These are phyloP conservation scores for Nothobranchius furzeri DNA, from an alignment of 2,113 vertebrate genomes.

Conservation along the genomic window DNA sequence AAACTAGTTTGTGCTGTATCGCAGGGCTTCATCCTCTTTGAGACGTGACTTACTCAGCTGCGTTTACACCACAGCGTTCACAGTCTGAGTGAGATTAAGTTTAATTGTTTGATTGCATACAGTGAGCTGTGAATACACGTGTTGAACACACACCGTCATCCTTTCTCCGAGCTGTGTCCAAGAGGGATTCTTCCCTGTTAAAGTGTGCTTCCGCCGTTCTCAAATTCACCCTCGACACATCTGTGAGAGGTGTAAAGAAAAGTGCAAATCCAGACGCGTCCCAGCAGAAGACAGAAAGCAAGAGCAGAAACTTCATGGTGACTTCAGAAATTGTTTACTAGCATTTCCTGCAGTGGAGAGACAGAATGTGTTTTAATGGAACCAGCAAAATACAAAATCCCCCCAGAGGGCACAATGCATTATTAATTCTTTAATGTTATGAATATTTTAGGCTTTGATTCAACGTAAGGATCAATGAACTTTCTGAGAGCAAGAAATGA, in stretches of 20 bases:
- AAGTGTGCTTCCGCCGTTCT: conserved; percentile 21
- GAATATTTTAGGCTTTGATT: conserved; percentile 51
- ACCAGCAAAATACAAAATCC: conserved; percentile 34
- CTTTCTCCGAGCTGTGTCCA: conserved; percentile 4
- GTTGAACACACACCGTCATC: conserved; percentile 12
- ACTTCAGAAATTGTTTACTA: conserved; percentile 25
- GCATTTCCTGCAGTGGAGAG: conserved; percentile 39
- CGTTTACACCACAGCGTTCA: conserved; percentile 18
- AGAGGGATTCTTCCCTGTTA: conserved; percentile 3
- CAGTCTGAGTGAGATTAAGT: neutral
- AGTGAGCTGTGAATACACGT: conserved; percentile 12
- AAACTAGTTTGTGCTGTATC: conserved; percentile 30
- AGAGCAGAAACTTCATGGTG: conserved; percentile 39
- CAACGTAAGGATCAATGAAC: conserved; percentile 14
- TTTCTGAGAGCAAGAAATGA: conserved; percentile 18
- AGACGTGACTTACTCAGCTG: neutral
- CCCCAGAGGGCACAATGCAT: conserved; percentile 9
- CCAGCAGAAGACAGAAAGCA: conserved; percentile 31
- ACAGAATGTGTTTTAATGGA: conserved; percentile 52
- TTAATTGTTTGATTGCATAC: conserved; percentile 9
- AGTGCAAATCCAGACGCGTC: conserved; percentile 43
- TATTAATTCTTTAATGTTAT: conserved; percentile 41
- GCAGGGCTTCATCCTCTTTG: conserved; percentile 12
- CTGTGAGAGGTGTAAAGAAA: conserved; percentile 22
- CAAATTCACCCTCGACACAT: conserved; percentile 17